phyloP scores from a whole-genome alignment of 2,888 invertebrate genomes.

The Balanococcus diminutus region DNA sequence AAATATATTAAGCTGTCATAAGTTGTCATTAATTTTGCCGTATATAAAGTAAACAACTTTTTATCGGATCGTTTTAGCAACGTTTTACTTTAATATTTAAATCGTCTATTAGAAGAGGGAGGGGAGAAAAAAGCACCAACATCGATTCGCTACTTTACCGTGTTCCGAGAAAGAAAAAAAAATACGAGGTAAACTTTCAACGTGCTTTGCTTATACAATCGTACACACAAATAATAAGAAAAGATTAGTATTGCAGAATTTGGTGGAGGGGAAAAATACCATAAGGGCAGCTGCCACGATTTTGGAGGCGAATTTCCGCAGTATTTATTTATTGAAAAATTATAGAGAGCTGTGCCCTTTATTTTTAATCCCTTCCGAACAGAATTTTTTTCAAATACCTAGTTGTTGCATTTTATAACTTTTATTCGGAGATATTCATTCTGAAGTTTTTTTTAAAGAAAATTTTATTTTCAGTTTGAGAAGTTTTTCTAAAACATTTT shows the following conservation, averaged over 20 bases:
- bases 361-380: too few relatives aligned
- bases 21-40: slow-evolving; percentile 29
- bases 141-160: slow-evolving; percentile 1
- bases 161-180: neutral
- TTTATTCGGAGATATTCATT: too few relatives aligned
- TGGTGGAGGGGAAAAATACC: neutral
- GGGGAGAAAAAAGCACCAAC: neutral
- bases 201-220: slow-evolving; percentile 9
- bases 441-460: too few relatives aligned
- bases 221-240: neutral
- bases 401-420: too few relatives aligned
- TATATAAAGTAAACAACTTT: slow-evolving; percentile 40
- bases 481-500: too few relatives aligned
- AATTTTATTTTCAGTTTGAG: too few relatives aligned
- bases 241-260: slow-evolving; percentile 1
- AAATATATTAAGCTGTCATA: slow-evolving; percentile 42
- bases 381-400: too few relatives aligned
- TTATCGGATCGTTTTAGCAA: slow-evolving; percentile 8
- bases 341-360: too few relatives aligned
- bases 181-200: neutral
- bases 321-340: too few relatives aligned
- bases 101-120: slow-evolving; percentile 4
- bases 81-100: slow-evolving; percentile 37
- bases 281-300: neutral
- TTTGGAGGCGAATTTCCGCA: neutral